A percentile compares a stretch with the other conserved stretches of the same genome.
Evolutionary conservation across 2,797 vertebrate species (phyloP).

Genomic region (Synaphobranchus kaupii): DNA sequence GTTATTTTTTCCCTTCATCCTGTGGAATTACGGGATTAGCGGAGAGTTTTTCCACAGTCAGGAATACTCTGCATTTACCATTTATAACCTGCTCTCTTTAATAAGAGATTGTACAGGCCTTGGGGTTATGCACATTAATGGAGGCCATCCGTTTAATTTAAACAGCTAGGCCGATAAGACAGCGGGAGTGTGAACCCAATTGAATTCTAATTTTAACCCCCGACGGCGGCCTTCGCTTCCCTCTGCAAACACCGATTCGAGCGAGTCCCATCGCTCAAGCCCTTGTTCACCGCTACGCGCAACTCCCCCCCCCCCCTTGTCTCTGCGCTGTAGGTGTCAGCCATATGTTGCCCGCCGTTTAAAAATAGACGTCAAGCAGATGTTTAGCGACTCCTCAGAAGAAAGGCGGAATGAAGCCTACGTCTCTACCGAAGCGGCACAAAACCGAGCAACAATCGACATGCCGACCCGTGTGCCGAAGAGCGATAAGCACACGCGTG

Average conservation of each 20-base stretch:
- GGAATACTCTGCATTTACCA: slow-evolving; percentile 36
- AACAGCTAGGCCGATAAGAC: slow-evolving; percentile 32
- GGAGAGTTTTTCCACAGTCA: slow-evolving; percentile 30
- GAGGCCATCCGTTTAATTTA: slow-evolving; percentile 32
- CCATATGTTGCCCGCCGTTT: not conserved
- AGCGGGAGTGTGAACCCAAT: slow-evolving; percentile 13
- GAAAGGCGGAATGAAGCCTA: not conserved
- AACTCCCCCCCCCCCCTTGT: not conserved
- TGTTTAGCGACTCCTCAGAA: not conserved
- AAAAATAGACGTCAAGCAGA: not conserved
- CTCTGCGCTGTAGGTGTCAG: not conserved
- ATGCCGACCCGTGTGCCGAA: not conserved
- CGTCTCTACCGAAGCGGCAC: not conserved
- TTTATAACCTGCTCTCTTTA: slow-evolving; percentile 28
- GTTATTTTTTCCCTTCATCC: slow-evolving; percentile 40
- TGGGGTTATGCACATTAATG: slow-evolving; percentile 35
- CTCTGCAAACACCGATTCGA: not conserved
- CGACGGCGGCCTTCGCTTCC: not conserved
- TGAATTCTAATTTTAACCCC: slow-evolving; percentile 36
- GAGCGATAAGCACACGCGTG: not conserved
- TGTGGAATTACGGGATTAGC: slow-evolving; percentile 60
- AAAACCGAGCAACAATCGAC: not conserved
- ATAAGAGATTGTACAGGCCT: slow-evolving; percentile 41
- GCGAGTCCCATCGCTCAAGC: not conserved
- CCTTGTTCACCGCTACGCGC: not conserved